phyloP scores from a whole-genome alignment of 2,888 invertebrate genomes.

The Lycaena phlaeas region DNA sequence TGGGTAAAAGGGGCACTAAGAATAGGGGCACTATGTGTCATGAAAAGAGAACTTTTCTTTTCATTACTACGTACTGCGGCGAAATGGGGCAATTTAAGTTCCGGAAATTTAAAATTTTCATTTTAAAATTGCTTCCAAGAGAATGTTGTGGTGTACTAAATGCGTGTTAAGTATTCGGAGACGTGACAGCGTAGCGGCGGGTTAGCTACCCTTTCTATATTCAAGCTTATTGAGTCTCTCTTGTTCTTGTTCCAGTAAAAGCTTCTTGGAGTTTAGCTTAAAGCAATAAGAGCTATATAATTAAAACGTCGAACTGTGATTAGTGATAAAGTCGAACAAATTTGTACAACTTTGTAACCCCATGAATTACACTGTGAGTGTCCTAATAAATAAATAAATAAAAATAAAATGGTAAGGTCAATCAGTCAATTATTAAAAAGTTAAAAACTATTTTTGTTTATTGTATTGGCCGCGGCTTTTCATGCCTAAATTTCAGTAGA shows the following conservation, averaged over 20 bases:
- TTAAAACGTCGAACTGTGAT: too few relatives aligned
- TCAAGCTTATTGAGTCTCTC: background rate
- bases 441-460: too few relatives aligned
- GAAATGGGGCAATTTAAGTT: conserved; percentile 37
- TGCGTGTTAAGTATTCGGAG: conserved; percentile 6
- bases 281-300: too few relatives aligned
- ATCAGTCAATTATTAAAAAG: too few relatives aligned
- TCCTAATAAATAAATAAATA: too few relatives aligned
- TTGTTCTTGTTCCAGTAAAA: background rate
- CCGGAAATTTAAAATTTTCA: conserved; percentile 25
- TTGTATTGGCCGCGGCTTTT: too few relatives aligned
- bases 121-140: conserved; percentile 19
- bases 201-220: background rate
- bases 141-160: conserved; percentile 11
- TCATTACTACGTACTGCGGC: conserved; percentile 41
- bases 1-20: conserved; percentile 52
- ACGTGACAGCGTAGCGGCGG: background rate
- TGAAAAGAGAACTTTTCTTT: conserved; percentile 51
- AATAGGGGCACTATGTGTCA: conserved; percentile 54
- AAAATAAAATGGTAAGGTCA: too few relatives aligned
- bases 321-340: too few relatives aligned
- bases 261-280: too few relatives aligned
- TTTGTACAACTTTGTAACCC: too few relatives aligned
- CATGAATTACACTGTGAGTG: too few relatives aligned
- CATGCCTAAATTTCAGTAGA: too few relatives aligned